These are phyloP conservation scores for Mythimna albipuncta DNA, from an alignment of 2,888 invertebrate species.

Conservation along the genomic window DNA sequence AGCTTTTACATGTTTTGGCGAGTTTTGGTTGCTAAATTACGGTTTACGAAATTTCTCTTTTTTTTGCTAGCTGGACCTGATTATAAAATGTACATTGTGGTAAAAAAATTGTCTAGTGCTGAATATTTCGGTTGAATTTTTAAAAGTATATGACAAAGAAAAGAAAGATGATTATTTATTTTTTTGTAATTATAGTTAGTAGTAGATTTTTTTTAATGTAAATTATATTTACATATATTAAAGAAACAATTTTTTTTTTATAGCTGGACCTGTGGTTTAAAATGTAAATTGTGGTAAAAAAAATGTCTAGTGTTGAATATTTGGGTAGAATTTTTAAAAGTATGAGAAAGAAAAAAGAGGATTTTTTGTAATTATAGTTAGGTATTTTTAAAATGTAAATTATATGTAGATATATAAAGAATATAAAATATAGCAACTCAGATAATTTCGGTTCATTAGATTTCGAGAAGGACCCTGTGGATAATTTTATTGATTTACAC, in stretches of 20 bases:
- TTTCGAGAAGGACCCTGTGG: not conserved
- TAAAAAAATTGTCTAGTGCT: not conserved
- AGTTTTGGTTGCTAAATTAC: slow-evolving; percentile 12
- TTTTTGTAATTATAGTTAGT: no score
- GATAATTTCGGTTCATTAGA: slow-evolving; percentile 3
- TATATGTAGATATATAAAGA: no score
- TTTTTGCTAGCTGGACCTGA: not conserved
- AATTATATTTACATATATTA: no score
- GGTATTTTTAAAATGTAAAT: no score
- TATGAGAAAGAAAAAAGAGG: slow-evolving; percentile 13
- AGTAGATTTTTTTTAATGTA: no score
- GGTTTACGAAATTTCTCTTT: not conserved
- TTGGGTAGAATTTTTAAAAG: not conserved
- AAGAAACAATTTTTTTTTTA: no score
- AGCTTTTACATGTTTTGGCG: slow-evolving; percentile 14
- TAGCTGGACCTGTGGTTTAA: no score
- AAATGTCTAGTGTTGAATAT: not conserved
- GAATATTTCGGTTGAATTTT: not conserved
- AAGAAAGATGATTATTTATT: no score
- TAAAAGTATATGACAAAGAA: no score
- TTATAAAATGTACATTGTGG: not conserved
- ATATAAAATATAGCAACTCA: no score
- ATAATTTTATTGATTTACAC: not conserved
- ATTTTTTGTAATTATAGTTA: not conserved
- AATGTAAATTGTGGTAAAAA: not conserved